A percentile compares a stretch with the other conserved stretches of the same genome.
Evolutionary conservation across 2,888 invertebrate species (phyloP).

Genomic region (Cephus runcator): DNA sequence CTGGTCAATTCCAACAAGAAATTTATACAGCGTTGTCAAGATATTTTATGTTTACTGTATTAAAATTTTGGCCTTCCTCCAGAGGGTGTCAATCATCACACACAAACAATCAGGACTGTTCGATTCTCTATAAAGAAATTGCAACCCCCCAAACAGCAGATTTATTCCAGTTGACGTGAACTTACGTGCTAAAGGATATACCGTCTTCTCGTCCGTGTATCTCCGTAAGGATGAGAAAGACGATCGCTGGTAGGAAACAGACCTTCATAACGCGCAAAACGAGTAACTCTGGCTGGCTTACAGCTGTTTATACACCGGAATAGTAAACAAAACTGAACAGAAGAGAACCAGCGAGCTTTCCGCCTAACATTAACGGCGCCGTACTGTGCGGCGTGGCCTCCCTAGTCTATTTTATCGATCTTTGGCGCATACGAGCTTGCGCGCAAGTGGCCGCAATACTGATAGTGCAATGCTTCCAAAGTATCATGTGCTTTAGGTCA

Average conservation of each 20-base stretch:
- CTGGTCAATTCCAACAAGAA: not conserved
- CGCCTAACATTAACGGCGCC: slow-evolving; percentile 58
- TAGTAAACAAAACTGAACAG: slow-evolving; percentile 9
- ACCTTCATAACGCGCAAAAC: slow-evolving; percentile 42
- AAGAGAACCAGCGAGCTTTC: slow-evolving; percentile 60
- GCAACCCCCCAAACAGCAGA: not conserved
- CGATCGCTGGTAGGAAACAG: slow-evolving; percentile 42
- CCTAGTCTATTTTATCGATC: slow-evolving; percentile 13
- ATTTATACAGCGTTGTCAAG: not conserved
- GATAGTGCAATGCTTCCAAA: slow-evolving; percentile 39
- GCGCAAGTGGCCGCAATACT: slow-evolving; percentile 34
- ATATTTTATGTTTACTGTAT: not conserved
- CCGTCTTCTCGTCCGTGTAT: slow-evolving; percentile 46
- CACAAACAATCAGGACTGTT: not conserved
- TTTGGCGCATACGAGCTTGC: slow-evolving; percentile 34
- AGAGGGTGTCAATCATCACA: not conserved
- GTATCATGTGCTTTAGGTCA: not conserved
- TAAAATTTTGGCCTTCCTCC: not conserved
- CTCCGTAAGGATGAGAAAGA: slow-evolving; percentile 49
- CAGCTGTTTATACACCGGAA: not conserved
- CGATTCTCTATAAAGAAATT: not conserved
- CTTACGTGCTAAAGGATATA: slow-evolving; percentile 58
- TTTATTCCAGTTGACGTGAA: slow-evolving; percentile 11
- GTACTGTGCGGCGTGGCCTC: slow-evolving; percentile 29
- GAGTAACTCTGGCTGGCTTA: not conserved